These are phyloP conservation scores for Cheilinus undulatus DNA, from an alignment of 2,113 vertebrate genomes.

Conservation along the genomic window DNA sequence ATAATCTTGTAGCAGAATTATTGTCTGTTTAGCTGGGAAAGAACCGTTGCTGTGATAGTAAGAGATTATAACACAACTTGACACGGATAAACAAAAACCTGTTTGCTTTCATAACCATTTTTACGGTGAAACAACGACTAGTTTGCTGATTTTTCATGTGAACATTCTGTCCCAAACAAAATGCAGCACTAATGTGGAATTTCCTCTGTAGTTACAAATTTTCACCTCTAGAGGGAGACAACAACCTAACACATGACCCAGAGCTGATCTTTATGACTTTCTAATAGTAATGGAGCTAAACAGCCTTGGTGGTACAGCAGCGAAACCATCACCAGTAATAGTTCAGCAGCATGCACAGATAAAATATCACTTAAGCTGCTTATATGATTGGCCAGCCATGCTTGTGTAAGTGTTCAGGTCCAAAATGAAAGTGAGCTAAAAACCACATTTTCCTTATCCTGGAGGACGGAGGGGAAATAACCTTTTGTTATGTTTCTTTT, in stretches of 20 bases:
- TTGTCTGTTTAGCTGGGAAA: no score
- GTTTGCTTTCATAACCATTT: background rate
- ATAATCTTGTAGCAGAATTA: no score
- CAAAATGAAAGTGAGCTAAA: no score
- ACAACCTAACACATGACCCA: background rate
- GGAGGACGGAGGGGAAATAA: no score
- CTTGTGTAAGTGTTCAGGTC: no score
- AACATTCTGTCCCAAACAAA: background rate
- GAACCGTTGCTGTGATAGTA: no score
- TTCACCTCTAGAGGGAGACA: slow-evolving; percentile 73
- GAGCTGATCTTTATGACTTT: slow-evolving; percentile 1
- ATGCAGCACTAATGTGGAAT: background rate
- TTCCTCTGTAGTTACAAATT: background rate
- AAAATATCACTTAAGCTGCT: slow-evolving; percentile 35
- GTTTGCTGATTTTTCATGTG: background rate
- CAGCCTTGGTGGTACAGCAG: background rate
- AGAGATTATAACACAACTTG: background rate
- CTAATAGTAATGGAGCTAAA: slow-evolving; percentile 13
- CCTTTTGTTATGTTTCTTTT: background rate
- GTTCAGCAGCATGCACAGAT: slow-evolving; percentile 14
- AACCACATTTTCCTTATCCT: background rate
- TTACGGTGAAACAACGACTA: background rate
- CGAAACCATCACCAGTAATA: slow-evolving; percentile 22
- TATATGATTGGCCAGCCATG: background rate
- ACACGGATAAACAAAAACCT: background rate